phyloP scores from a whole-genome alignment of 2,797 vertebrate species.

The Alcedo quadribrachys region DNA sequence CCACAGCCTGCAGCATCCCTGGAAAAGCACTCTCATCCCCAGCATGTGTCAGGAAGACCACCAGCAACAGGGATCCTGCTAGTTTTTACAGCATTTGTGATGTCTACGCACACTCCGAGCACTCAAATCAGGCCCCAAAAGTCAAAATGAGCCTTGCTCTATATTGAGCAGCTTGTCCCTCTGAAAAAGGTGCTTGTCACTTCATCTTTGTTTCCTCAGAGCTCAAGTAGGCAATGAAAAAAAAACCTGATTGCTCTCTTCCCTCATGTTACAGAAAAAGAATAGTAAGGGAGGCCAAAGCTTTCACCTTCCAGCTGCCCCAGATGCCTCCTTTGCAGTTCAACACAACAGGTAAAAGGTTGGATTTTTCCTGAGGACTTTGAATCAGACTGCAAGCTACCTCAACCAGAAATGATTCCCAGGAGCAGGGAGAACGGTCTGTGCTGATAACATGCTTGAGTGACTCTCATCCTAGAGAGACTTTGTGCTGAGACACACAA shows the following conservation, averaged over 20 bases:
- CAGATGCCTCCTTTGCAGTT: neutral
- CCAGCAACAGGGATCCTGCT: neutral
- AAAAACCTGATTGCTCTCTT: neutral
- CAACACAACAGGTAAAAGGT: fast-evolving
- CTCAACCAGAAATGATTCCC: neutral
- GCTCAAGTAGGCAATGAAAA: neutral
- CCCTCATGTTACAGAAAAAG: neutral
- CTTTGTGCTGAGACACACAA: neutral
- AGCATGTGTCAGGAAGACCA: neutral
- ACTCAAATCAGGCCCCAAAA: neutral
- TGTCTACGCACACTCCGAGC: neutral
- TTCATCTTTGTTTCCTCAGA: neutral
- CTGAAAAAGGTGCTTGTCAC: neutral
- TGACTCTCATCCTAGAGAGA: neutral
- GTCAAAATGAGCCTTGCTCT: neutral
- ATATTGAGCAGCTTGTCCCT: neutral
- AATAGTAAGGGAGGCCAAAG: neutral
- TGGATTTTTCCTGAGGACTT: neutral
- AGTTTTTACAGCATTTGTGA: neutral
- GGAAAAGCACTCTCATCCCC: neutral
- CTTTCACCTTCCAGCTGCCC: neutral
- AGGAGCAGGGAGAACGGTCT: fast-evolving
- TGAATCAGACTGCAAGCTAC: neutral
- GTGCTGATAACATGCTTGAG: neutral
- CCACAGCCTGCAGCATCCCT: fast-evolving